Percentiles rank a stretch among this genome's conserved stretches.
These are phyloP conservation scores for Florisuga fusca DNA, from an alignment of 2,797 vertebrate genomes.

Conservation along the genomic window DNA sequence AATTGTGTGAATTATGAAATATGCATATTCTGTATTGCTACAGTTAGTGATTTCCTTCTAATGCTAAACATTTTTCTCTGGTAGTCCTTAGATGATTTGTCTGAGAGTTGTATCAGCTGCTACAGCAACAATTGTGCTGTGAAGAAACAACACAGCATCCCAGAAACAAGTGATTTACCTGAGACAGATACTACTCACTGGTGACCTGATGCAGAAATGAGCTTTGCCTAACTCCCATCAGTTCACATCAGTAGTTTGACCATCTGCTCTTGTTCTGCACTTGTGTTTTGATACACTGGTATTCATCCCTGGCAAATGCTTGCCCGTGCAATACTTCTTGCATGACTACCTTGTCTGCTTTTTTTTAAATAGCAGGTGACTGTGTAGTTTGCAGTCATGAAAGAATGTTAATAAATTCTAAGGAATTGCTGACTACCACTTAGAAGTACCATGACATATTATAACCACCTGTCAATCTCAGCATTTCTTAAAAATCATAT, in stretches of 20 bases:
- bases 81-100: neutral
- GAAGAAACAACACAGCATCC: neutral
- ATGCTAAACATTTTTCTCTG: neutral
- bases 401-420: conserved; percentile 37
- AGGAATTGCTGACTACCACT: neutral
- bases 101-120: neutral
- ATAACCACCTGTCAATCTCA: neutral
- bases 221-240: neutral
- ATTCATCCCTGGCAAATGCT: neutral
- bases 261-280: neutral
- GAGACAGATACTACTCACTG: neutral
- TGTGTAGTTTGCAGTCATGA: neutral
- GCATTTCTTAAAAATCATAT: conserved; percentile 22
- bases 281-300: neutral
- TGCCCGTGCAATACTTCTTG: neutral
- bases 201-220: neutral
- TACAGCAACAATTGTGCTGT: neutral
- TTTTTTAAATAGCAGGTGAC: neutral
- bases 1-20: neutral
- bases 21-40: neutral
- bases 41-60: neutral
- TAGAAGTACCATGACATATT: neutral
- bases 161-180: neutral
- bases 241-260: neutral
- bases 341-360: neutral